These are phyloP conservation scores for Hyla sarda DNA, from an alignment of 2,113 vertebrate species.

Conservation along the genomic window DNA sequence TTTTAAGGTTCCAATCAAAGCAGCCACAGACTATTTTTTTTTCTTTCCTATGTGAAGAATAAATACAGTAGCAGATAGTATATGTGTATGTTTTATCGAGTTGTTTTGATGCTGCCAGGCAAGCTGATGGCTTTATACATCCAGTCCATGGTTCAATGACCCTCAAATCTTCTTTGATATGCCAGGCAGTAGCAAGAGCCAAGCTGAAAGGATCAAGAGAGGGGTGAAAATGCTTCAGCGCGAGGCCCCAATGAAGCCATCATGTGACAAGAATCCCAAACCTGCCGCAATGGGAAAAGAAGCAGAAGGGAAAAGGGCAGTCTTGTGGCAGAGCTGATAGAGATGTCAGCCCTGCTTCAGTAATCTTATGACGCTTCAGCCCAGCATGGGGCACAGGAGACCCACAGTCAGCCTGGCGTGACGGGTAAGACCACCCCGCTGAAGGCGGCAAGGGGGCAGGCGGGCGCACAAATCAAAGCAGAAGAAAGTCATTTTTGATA, in stretches of 20 bases:
- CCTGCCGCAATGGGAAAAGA: conserved; percentile 65
- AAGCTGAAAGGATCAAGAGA: conserved; percentile 83
- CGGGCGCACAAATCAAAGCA: conserved; percentile 89
- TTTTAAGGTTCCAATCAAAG: conserved; percentile 51
- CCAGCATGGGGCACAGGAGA: conserved; percentile 83
- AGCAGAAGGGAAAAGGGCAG: conserved; percentile 70
- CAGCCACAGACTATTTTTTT: background rate
- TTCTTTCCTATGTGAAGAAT: conserved; percentile 8
- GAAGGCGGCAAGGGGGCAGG: conserved; percentile 79
- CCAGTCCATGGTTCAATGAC: conserved; percentile 90
- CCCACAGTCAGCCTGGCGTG: conserved; percentile 81
- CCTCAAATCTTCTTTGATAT: conserved; percentile 98
- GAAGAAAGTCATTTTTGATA: conserved; percentile 91
- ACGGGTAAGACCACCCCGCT: conserved; percentile 90
- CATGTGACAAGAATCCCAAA: conserved; percentile 91
- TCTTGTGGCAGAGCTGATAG: conserved; percentile 86
- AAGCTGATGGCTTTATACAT: conserved; percentile 92
- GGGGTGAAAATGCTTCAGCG: conserved; percentile 68
- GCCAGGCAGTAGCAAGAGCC: conserved; percentile 87
- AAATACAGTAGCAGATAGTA: conserved; percentile 45
- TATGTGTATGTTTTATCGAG: conserved; percentile 56
- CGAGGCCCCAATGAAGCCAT: conserved; percentile 86
- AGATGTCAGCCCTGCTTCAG: conserved; percentile 90
- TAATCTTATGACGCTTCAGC: conserved; percentile 88
- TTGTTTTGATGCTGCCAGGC: conserved; percentile 76